These are phyloP conservation scores for Mastigias papua DNA, from an alignment of 30 jellyfish, hydroid and myxozoan genomes.

Conservation along the genomic window DNA sequence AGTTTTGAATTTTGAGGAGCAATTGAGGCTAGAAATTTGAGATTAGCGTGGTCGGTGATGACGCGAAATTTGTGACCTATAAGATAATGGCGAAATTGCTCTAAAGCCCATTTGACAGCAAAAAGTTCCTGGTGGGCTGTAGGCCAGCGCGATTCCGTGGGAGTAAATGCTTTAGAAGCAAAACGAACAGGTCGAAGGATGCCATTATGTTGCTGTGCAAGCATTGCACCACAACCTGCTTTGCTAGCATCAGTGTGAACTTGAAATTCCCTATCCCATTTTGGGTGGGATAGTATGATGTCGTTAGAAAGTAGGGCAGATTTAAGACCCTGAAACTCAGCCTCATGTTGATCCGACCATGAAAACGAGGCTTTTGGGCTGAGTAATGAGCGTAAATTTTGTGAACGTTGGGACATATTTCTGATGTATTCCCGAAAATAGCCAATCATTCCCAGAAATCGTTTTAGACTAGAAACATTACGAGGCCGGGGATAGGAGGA, in stretches of 20 bases:
- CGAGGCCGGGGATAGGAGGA: slow-evolving; percentile 4
- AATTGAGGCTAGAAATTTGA: slow-evolving; percentile 51
- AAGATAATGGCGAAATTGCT: slow-evolving; percentile 51
- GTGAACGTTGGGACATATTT: slow-evolving; percentile 11
- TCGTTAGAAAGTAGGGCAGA: slow-evolving; percentile 20
- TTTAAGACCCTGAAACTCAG: slow-evolving; percentile 22
- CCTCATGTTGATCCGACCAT: slow-evolving; percentile 35
- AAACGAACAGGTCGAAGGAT: slow-evolving; percentile 30
- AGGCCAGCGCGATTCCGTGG: slow-evolving; percentile 28
- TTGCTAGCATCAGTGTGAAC: slow-evolving; percentile 45
- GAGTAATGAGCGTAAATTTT: slow-evolving; percentile 17
- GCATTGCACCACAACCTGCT: slow-evolving; percentile 31
- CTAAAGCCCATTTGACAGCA: slow-evolving; percentile 59
- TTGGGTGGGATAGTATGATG: slow-evolving; percentile 27
- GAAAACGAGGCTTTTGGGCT: slow-evolving; percentile 11
- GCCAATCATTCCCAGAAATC: slow-evolving; percentile 52
- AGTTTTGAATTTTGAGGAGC: slow-evolving; percentile 42
- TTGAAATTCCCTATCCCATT: slow-evolving; percentile 27
- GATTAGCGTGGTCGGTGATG: slow-evolving; percentile 60
- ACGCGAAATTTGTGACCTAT: slow-evolving; percentile 35
- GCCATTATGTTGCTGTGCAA: slow-evolving; percentile 10
- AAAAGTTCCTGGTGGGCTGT: slow-evolving; percentile 40
- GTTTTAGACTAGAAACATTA: slow-evolving; percentile 1
- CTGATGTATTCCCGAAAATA: slow-evolving; percentile 36
- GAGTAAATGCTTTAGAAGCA: slow-evolving; percentile 31